Evolutionary conservation across 1,140 invertebrate genomes (phyloP), one percentile per base, ranked within the genome.

Genomic region (Dreissena polymorpha): DNA sequence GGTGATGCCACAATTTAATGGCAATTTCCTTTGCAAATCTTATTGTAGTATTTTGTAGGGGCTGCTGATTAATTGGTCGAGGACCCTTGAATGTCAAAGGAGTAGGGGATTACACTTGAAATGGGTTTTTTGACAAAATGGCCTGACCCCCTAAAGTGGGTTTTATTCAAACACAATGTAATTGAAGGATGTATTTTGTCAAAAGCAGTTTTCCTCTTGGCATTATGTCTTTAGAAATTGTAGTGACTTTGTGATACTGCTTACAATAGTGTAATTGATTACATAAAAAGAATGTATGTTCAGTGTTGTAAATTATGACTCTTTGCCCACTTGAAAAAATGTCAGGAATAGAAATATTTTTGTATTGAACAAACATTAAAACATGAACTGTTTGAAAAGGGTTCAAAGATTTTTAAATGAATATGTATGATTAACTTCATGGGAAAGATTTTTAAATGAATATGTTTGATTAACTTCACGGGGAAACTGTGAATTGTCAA

Each of bases 1-100:
- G 73, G 73, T 75, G 63, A 75, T 75, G 73, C 25, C 57, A 65
- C n/a, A 18, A 27, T 75, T 25, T 75, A 63, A 75, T 75, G 73
- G 63, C 73, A 55, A 75, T 49, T 60, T 60, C 25, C 60, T 75
- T 75, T 29, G 39, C 55, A 57, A 63, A 65, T 16, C 23, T 23
- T n/a, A 75, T 75, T 65, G 73, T 27, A 60, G 60, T 64, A 60
- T 75, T 75, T 49, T 63, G 73, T 23, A 64, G 60, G 55, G 25
- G 16, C 25, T 64, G 55, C 63, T 75, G 73, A 75, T 75, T 75
- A 75, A 75, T 75, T 75, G 73, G 29, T 60, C 18, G 64, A 29
- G 51, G 63, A 60, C 73, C 63, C 60, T 60, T 51, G 60, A 75
- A 68, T 39, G 73, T 75, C 73, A 75, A 75, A 63, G 39, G 73